Percentiles rank a stretch among this genome's conserved stretches.
Conservation (phyloP, 2,797 vertebrate species). For the Pteronotus mesoamericanus region DNA sequence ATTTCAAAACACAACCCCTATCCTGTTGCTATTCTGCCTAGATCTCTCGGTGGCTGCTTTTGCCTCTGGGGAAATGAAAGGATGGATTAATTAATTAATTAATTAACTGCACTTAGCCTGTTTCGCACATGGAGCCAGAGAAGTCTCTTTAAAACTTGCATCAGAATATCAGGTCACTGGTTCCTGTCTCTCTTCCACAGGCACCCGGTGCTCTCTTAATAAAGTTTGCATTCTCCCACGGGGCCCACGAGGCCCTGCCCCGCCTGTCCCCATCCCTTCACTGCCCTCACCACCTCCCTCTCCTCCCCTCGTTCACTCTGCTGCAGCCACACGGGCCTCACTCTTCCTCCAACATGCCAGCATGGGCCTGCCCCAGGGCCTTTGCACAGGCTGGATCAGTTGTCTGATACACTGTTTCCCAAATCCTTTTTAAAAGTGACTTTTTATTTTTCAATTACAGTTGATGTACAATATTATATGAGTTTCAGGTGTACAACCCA, state of each 20-base stretch:
- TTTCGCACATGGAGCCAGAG: not conserved
- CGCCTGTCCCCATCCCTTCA: accelerated
- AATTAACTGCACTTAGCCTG: not conserved
- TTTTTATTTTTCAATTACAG: not conserved
- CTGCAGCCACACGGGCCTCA: not conserved
- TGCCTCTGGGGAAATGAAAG: not conserved
- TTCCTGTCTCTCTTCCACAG: not conserved
- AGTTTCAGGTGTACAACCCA: not conserved
- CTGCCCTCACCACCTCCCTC: not conserved
- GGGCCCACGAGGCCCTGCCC: not conserved
- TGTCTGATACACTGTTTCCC: not conserved
- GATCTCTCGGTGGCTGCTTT: not conserved
- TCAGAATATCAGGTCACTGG: not conserved
- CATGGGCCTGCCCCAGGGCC: not conserved
- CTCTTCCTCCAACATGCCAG: not conserved
- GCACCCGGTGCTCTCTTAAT: not conserved
- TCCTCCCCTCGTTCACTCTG: not conserved
- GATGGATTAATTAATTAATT: not conserved
- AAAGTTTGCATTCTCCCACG: not conserved
- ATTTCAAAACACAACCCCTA: not conserved
- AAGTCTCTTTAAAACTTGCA: not conserved
- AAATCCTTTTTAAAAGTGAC: not conserved
- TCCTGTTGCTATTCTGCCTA: not conserved
- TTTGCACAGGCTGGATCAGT: not conserved
- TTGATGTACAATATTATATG: not conserved